Conservation (phyloP, 2,113 vertebrate genomes). For the Bos taurus region DNA sequence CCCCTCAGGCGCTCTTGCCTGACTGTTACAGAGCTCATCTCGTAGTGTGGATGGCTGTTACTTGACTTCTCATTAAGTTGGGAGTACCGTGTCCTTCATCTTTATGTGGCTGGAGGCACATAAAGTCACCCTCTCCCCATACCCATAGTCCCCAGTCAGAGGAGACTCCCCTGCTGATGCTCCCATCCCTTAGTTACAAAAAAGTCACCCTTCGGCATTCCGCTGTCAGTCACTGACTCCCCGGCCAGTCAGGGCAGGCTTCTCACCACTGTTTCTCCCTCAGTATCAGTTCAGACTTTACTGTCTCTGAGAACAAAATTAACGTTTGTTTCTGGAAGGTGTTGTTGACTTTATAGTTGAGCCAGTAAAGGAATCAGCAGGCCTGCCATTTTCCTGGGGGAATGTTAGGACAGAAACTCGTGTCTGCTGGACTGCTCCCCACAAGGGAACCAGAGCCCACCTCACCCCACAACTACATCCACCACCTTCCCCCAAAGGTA, state of each 20-base stretch:
- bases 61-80: background rate
- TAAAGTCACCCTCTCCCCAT: background rate
- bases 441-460: background rate
- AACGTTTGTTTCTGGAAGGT: background rate
- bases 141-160: no score
- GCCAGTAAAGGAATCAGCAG: background rate
- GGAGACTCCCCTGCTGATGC: background rate
- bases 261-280: background rate
- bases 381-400: background rate
- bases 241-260: no score
- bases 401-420: background rate
- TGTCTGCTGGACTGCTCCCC: background rate
- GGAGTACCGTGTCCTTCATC: background rate
- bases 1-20: background rate
- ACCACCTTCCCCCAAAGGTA: no score
- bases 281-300: background rate
- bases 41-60: background rate
- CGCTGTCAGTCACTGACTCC: no score
- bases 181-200: no score
- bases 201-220: no score
- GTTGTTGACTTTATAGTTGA: background rate
- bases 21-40: background rate
- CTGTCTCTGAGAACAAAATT: background rate
- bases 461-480: background rate
- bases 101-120: background rate